Evolutionary conservation across 2,888 invertebrate species (phyloP).

Genomic region (Drosophila dives): DNA sequence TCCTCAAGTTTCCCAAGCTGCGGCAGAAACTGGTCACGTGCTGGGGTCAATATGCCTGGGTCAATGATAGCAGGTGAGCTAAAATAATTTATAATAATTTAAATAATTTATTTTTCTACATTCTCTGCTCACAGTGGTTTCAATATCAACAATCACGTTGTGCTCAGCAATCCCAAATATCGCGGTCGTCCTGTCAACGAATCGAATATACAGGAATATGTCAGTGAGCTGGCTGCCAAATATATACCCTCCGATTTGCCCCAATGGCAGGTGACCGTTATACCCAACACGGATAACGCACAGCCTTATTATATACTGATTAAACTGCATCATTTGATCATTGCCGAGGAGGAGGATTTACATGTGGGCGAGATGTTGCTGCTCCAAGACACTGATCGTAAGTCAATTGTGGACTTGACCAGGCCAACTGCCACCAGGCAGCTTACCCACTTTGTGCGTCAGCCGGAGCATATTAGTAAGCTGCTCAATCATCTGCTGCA

Average conservation of each 20-base stretch:
- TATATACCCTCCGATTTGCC: constrained; percentile 90
- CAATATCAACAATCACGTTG: constrained; percentile 89
- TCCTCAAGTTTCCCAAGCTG: constrained; percentile 88
- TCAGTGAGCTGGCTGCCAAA: constrained; percentile 91
- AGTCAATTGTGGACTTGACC: constrained; percentile 47
- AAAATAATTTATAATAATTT: background rate
- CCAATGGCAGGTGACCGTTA: constrained; percentile 93
- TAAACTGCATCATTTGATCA: constrained; percentile 90
- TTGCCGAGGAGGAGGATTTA: constrained; percentile 89
- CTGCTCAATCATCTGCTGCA: constrained; percentile 89
- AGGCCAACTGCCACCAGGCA: constrained; percentile 37
- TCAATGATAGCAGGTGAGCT: constrained; percentile 85
- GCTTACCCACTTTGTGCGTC: constrained; percentile 87
- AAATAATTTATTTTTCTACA: background rate
- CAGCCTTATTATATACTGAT: constrained; percentile 88
- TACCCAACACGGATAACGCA: constrained; percentile 85
- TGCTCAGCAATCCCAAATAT: constrained; percentile 88
- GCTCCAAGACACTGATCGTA: constrained; percentile 84
- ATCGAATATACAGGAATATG: constrained; percentile 91
- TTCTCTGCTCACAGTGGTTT: constrained; percentile 71
- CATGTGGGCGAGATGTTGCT: constrained; percentile 91
- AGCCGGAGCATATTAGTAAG: constrained; percentile 88
- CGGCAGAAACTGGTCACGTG: constrained; percentile 89
- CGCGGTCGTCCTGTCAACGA: constrained; percentile 90
- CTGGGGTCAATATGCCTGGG: constrained; percentile 92